Evolutionary conservation across 2,797 vertebrate genomes (phyloP).

Genomic region (Astyanax mexicanus): DNA sequence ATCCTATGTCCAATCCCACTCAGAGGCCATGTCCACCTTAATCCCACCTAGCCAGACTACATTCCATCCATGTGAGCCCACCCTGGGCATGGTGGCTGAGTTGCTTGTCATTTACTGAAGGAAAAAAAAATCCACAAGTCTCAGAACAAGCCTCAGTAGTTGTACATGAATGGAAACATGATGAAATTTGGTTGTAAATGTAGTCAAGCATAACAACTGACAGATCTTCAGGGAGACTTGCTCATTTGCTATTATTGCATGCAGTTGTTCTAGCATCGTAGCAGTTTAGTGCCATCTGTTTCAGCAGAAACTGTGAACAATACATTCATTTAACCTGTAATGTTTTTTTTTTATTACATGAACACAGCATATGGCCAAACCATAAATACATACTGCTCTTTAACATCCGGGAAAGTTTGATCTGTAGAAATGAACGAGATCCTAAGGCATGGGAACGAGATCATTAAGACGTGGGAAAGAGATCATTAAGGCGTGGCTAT

Average conservation of each 20-base stretch:
- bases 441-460: too few relatives aligned
- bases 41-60: too few relatives aligned
- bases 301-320: background rate
- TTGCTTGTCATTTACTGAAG: background rate
- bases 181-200: background rate
- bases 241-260: conserved; percentile 4
- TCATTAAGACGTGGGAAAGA: too few relatives aligned
- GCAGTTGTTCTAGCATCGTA: background rate
- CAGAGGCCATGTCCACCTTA: too few relatives aligned
- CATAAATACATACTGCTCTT: too few relatives aligned
- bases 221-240: conserved; percentile 3
- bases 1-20: too few relatives aligned
- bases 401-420: too few relatives aligned
- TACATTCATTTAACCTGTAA: conserved; percentile 14
- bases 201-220: background rate
- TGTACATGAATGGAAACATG: too few relatives aligned
- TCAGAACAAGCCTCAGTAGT: background rate
- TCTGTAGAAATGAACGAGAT: too few relatives aligned
- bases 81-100: too few relatives aligned
- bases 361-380: background rate
- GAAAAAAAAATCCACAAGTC: background rate
- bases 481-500: too few relatives aligned
- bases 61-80: too few relatives aligned
- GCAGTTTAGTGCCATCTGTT: background rate
- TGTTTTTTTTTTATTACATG: background rate